A percentile compares a stretch with the other conserved stretches of the same genome.
These are phyloP conservation scores for Tyrannus savana DNA, from an alignment of 2,113 vertebrate genomes.

Conservation along the genomic window DNA sequence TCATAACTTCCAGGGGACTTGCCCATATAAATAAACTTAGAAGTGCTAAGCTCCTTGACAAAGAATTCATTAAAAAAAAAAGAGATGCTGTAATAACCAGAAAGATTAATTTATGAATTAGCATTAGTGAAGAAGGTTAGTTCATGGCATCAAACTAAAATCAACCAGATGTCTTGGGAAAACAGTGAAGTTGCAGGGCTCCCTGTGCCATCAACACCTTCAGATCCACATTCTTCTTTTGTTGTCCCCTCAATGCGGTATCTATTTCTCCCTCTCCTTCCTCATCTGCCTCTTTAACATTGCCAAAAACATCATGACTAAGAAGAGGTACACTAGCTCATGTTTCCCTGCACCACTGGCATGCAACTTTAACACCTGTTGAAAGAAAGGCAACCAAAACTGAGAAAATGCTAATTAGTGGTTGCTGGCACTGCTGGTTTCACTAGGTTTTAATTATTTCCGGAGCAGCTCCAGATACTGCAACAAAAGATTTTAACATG, in stretches of 20 bases:
- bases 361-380: neutral
- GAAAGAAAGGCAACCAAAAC: neutral
- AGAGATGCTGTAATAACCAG: neutral
- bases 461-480: neutral
- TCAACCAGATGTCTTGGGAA: neutral
- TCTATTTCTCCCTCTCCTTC: neutral
- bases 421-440: neutral
- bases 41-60: neutral
- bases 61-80: conserved; percentile 17
- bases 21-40: neutral
- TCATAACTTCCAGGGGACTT: neutral
- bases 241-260: neutral
- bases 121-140: neutral
- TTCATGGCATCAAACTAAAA: neutral
- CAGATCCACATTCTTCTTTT: neutral
- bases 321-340: neutral
- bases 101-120: neutral
- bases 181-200: neutral
- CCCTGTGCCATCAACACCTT: neutral
- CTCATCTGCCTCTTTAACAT: neutral
- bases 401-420: neutral
- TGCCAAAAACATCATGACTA: neutral
- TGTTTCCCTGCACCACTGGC: neutral
- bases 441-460: neutral
- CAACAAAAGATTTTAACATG: neutral